Conservation (phyloP, 2,888 invertebrate species). For the Iselma pallidipennis region DNA sequence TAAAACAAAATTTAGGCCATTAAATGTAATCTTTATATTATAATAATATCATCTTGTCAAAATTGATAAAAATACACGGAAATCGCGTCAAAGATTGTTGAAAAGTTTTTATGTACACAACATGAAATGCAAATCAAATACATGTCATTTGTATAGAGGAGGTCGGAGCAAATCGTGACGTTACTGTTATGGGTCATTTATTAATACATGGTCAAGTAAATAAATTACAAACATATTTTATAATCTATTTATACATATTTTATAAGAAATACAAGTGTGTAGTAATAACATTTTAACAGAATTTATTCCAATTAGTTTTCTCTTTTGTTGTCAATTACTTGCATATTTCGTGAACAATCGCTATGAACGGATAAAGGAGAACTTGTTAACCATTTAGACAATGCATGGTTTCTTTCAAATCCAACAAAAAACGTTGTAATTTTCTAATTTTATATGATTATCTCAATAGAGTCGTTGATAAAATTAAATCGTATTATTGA, state of each 20-base stretch:
- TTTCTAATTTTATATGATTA: no score
- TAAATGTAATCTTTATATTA: no score
- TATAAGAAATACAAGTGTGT: no score
- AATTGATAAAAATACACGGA: neutral
- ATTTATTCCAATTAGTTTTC: neutral
- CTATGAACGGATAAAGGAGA: no score
- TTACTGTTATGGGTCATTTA: neutral
- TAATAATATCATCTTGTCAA: no score
- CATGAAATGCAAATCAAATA: neutral
- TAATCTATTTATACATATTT: neutral
- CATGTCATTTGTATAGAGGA: neutral
- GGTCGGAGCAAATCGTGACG: neutral
- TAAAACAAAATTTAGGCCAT: no score
- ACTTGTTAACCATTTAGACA: no score
- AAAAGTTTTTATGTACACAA: neutral
- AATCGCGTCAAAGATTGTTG: neutral
- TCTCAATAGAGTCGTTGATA: no score
- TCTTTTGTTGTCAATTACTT: neutral
- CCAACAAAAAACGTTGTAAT: no score
- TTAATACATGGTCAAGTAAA: neutral
- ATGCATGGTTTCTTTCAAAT: no score
- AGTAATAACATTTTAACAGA: no score
- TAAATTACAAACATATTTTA: neutral
- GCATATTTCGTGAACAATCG: neutral
- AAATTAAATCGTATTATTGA: no score